Conservation (phyloP, 2,888 invertebrate species). For the Leptinotarsa juncta region DNA sequence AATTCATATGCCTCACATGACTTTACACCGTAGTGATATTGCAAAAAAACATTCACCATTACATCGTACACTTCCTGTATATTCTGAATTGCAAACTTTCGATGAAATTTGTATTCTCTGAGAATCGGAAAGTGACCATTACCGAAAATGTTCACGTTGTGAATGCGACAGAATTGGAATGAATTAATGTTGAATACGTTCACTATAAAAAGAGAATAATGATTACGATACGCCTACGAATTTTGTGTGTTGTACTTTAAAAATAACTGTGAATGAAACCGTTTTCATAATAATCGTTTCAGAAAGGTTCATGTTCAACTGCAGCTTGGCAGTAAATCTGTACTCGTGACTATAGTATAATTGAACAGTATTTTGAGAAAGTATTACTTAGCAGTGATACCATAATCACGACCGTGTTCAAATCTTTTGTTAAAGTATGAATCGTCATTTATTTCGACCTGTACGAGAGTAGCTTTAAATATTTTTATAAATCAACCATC, state of each 20-base stretch:
- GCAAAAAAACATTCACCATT: not conserved
- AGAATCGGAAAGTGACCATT: not conserved
- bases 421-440: not conserved
- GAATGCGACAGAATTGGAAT: slow-evolving; percentile 2
- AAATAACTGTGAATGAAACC: slow-evolving; percentile 24
- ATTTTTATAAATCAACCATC: too few species aligned
- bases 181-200: slow-evolving; percentile 6
- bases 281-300: slow-evolving; percentile 28
- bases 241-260: slow-evolving; percentile 1
- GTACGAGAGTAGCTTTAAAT: too few species aligned
- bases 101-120: not conserved
- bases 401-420: not conserved
- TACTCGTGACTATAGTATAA: slow-evolving; percentile 30
- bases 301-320: slow-evolving; percentile 21
- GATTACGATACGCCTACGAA: not conserved
- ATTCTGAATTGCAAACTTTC: slow-evolving; percentile 3
- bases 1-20: not conserved
- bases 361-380: slow-evolving; percentile 17
- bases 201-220: slow-evolving; percentile 9
- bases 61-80: not conserved
- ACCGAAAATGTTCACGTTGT: slow-evolving; percentile 3
- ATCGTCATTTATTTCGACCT: not conserved
- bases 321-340: slow-evolving; percentile 21
- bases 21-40: not conserved
- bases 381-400: not conserved